Evolutionary conservation across 2,888 invertebrate genomes (phyloP), one percentile per base, ranked within the genome.

Genomic region (Catocala nupta): DNA sequence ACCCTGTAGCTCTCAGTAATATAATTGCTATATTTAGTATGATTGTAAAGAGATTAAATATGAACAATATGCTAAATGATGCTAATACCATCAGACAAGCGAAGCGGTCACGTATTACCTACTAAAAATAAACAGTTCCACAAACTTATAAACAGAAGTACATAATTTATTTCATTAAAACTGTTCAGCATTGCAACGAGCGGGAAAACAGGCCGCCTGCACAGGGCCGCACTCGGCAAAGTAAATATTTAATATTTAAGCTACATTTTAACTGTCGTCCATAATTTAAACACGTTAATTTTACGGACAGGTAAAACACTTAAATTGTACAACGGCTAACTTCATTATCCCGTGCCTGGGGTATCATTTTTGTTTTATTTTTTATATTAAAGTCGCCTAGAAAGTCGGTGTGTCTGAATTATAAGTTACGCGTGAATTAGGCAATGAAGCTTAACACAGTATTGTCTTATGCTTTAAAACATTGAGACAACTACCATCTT

Each of bases 191-290:
- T 7, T 55, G 45, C 56, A 45, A 39, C 2, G 33, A 25, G 47
- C n/a, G 47, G 39, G 33, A n/a, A 45, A 48, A 12, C 12, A 10
- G 36, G 12, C 25, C 36, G 16, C 16, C 54, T 69, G 58, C 53
- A 36, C 43, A 50, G 49, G 11, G 13, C 55, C 56, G 53, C 49
- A 62, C 58, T 36, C 55, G 58, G 11, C 43, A 55, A 59, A 65
- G 68, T 75, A 72, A 78, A 78, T 81, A 77, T 81, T 80, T 71
- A 59, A 61, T 61, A 55, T 55, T 56, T 56, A 53, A 75, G 65
- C 70, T 66, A 65, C 67, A 70, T 74, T 70, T 80, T 72, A 75
- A 73, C 70, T 70, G 58, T 34, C 59, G 49, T 77, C 63, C 71
- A 69, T 77, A 71, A 73, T 73, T 72, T 60, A 71, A 9, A 13